Percentiles rank a stretch among this genome's conserved stretches.
phyloP scores from a whole-genome alignment of 2,797 vertebrate species.

The Xerus rutilus region DNA sequence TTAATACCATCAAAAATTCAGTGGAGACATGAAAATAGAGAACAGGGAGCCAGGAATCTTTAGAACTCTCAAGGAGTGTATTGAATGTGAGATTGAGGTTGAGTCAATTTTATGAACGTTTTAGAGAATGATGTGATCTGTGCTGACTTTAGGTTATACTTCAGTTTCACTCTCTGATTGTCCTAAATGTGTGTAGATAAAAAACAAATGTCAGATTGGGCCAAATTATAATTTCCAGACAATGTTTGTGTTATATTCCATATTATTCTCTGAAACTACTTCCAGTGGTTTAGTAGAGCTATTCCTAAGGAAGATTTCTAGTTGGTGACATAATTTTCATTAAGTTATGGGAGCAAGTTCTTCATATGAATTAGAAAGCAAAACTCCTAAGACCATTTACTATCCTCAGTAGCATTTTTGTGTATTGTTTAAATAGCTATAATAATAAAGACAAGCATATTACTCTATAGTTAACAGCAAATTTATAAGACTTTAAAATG shows the following conservation, averaged over 20 bases:
- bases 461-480: not conserved
- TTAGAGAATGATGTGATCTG: constrained; percentile 8
- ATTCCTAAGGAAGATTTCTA: not conserved
- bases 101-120: not conserved
- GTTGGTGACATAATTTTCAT: not conserved
- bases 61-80: not conserved
- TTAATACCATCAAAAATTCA: not conserved
- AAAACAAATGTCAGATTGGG: not conserved
- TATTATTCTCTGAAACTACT: not conserved
- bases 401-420: not conserved
- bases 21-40: not conserved
- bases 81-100: not conserved
- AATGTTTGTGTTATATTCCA: not conserved
- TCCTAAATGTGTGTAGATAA: constrained; percentile 16
- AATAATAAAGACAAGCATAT: constrained; percentile 28
- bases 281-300: not conserved
- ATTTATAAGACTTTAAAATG: constrained; percentile 39
- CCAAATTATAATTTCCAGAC: constrained; percentile 33
- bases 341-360: not conserved
- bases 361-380: constrained; percentile 22
- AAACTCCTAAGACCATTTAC: not conserved
- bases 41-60: not conserved
- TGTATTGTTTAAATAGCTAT: not conserved
- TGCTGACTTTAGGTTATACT: not conserved
- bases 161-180: not conserved